These are phyloP conservation scores for Etheostoma spectabile DNA, from an alignment of 2,113 vertebrate species.

Conservation along the genomic window DNA sequence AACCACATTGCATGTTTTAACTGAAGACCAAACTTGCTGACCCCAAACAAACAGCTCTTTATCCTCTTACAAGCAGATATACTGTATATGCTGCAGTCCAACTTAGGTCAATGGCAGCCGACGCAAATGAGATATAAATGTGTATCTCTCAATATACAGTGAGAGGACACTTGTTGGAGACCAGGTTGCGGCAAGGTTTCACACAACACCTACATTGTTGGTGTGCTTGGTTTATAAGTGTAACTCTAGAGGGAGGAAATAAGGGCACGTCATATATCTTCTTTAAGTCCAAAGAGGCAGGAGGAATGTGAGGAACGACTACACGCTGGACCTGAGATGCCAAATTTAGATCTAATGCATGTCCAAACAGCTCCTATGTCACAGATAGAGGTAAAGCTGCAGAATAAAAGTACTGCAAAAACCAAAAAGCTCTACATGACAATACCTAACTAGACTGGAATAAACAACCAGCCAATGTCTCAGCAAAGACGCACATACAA, in stretches of 20 bases:
- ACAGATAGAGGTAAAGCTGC: neutral
- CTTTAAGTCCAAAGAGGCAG: neutral
- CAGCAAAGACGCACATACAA: neutral
- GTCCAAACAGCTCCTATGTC: slow-evolving; percentile 36
- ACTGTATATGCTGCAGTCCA: slow-evolving; percentile 6
- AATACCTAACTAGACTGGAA: neutral
- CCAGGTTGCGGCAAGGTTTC: neutral
- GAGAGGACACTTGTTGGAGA: neutral
- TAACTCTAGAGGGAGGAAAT: neutral
- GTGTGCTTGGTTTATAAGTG: neutral
- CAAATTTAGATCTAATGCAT: slow-evolving; percentile 35
- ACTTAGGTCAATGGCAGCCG: neutral
- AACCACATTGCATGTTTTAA: slow-evolving; percentile 56
- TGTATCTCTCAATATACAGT: neutral
- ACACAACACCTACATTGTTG: slow-evolving; percentile 1
- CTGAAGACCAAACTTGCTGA: slow-evolving; percentile 26
- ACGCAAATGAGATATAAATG: slow-evolving; percentile 35
- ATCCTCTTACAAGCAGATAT: slow-evolving; percentile 30
- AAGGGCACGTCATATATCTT: neutral
- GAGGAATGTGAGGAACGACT: slow-evolving; percentile 41
- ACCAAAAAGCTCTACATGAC: too few species aligned
- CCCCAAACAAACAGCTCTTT: slow-evolving; percentile 63
- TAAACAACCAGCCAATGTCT: neutral
- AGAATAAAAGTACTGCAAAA: neutral
- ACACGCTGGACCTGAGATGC: slow-evolving; percentile 21